Conservation (phyloP, 1,140 invertebrate genomes). For the Drosophila sulfurigaster region DNA sequence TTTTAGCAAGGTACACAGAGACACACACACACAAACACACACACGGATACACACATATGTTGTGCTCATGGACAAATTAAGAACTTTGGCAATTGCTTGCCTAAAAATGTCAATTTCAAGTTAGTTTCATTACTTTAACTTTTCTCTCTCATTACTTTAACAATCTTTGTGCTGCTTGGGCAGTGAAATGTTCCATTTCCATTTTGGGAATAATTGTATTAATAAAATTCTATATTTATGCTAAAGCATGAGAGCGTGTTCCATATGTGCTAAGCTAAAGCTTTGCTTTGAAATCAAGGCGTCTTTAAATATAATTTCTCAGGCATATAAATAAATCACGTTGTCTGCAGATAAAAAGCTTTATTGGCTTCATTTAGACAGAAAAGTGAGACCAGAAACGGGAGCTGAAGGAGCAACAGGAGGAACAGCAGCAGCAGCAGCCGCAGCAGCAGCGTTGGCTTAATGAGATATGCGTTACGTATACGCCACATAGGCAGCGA, state of each 20-base stretch:
- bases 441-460: conserved; percentile 48
- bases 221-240: background rate
- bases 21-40: conserved; percentile 16
- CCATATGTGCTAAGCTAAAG: conserved; percentile 11
- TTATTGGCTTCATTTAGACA: conserved; percentile 80
- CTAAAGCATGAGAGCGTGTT: background rate
- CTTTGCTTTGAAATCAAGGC: conserved; percentile 68
- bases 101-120: background rate
- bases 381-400: background rate
- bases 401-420: background rate
- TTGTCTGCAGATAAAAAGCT: conserved; percentile 78
- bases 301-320: conserved; percentile 65
- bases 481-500: conserved; percentile 63
- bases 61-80: conserved; percentile 65
- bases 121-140: background rate
- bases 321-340: conserved; percentile 76
- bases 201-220: background rate
- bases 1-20: conserved; percentile 28
- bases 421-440: conserved; percentile 24
- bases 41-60: conserved; percentile 3
- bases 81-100: conserved; percentile 46
- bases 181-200: background rate
- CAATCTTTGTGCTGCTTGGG: background rate
- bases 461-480: conserved; percentile 74
- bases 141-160: background rate